Conservation (phyloP, 2,113 vertebrate species). For the Neogale vison region DNA sequence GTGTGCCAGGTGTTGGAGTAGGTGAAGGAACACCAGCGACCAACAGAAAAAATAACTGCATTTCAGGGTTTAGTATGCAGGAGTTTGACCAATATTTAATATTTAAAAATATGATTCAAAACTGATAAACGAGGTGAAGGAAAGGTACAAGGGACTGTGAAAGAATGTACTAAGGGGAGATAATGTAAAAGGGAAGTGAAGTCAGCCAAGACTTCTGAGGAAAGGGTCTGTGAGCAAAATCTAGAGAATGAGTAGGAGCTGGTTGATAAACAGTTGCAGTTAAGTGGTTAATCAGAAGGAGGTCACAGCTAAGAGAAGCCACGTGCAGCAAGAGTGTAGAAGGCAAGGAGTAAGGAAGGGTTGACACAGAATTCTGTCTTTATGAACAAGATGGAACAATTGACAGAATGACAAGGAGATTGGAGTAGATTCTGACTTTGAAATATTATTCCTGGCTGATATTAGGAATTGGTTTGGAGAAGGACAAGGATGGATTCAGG, state of each 20-base stretch:
- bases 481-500: background rate
- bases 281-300: background rate
- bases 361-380: background rate
- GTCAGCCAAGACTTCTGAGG: background rate
- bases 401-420: background rate
- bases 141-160: background rate
- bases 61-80: background rate
- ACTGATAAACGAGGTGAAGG: background rate
- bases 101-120: background rate
- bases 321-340: accelerated
- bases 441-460: background rate
- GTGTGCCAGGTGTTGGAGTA: background rate
- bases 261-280: background rate
- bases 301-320: background rate
- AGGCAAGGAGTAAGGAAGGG: background rate
- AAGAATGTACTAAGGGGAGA: background rate
- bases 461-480: background rate
- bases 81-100: background rate
- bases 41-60: background rate
- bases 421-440: background rate
- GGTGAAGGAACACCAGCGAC: background rate
- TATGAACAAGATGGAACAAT: background rate
- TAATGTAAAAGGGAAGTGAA: background rate
- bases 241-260: background rate
- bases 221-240: background rate